Conservation (phyloP, 2,113 vertebrate genomes). For the Nothobranchius kuhntae region DNA sequence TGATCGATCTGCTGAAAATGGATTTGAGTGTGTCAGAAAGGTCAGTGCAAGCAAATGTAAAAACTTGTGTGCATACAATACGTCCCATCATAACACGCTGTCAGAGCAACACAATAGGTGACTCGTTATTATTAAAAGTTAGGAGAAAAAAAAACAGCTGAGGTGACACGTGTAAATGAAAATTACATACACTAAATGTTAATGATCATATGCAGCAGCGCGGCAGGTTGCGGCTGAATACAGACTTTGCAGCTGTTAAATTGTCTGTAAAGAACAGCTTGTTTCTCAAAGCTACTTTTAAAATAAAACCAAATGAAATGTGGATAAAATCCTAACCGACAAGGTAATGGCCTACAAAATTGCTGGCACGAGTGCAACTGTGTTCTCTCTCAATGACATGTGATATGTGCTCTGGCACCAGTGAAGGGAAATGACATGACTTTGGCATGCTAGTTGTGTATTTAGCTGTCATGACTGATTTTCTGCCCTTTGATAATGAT, state of each 20-base stretch:
- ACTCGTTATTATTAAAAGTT: conserved; percentile 32
- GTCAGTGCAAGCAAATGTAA: conserved; percentile 38
- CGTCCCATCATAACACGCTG: conserved; percentile 17
- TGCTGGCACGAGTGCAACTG: conserved; percentile 38
- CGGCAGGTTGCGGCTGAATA: conserved; percentile 22
- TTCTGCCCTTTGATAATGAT: conserved; percentile 61
- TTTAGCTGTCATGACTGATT: conserved; percentile 68
- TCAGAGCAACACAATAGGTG: conserved; percentile 6
- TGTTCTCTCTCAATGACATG: conserved; percentile 45
- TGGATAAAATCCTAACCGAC: conserved; percentile 43
- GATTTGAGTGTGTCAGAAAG: conserved; percentile 46
- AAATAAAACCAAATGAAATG: conserved; percentile 47
- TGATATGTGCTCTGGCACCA: conserved; percentile 45
- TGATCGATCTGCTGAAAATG: conserved; percentile 35
- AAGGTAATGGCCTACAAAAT: conserved; percentile 51
- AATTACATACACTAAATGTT: conserved; percentile 19
- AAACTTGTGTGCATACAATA: conserved; percentile 33
- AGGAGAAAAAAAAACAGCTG: neutral
- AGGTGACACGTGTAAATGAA: conserved; percentile 18
- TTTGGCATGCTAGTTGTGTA: conserved; percentile 49
- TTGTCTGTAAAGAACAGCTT: conserved; percentile 28
- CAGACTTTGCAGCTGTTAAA: conserved; percentile 27
- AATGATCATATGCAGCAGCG: conserved; percentile 18
- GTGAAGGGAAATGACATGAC: conserved; percentile 55
- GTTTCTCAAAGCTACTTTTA: conserved; percentile 34